These are phyloP conservation scores for Timandra comae DNA, from an alignment of 2,888 invertebrate species.

Conservation along the genomic window DNA sequence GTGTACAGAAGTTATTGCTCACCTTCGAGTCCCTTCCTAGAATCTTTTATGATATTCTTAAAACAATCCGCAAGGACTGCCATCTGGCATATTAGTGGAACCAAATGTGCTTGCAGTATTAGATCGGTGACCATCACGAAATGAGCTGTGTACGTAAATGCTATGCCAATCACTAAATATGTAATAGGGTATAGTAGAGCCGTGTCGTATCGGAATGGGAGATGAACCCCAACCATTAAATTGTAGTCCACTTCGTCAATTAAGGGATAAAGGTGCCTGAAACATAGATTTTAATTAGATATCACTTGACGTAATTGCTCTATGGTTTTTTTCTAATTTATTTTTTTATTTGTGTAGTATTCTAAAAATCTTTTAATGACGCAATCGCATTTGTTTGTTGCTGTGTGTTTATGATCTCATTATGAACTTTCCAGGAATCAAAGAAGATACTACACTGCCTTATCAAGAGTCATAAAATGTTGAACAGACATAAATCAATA, in stretches of 20 bases:
- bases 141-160: constrained; percentile 40
- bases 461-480: no score
- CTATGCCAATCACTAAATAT: constrained; percentile 32
- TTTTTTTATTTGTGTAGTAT: no score
- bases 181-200: constrained; percentile 31
- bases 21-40: constrained; percentile 31
- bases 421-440: no score
- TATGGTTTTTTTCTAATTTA: no score
- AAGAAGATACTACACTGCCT: no score
- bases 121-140: constrained; percentile 53
- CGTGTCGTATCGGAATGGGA: constrained; percentile 40
- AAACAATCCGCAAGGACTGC: constrained; percentile 51
- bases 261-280: constrained; percentile 48
- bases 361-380: no score
- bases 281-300: no score
- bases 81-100: constrained; percentile 52
- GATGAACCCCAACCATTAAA: constrained; percentile 34
- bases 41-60: constrained; percentile 44
- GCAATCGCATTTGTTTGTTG: no score
- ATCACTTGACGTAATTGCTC: no score
- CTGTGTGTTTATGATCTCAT: no score
- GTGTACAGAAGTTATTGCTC: no score
- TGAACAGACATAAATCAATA: no score
- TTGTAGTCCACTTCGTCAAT: constrained; percentile 55
- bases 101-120: constrained; percentile 48